phyloP scores from a whole-genome alignment of 2,888 invertebrate genomes.

The Panorpa germanica region DNA sequence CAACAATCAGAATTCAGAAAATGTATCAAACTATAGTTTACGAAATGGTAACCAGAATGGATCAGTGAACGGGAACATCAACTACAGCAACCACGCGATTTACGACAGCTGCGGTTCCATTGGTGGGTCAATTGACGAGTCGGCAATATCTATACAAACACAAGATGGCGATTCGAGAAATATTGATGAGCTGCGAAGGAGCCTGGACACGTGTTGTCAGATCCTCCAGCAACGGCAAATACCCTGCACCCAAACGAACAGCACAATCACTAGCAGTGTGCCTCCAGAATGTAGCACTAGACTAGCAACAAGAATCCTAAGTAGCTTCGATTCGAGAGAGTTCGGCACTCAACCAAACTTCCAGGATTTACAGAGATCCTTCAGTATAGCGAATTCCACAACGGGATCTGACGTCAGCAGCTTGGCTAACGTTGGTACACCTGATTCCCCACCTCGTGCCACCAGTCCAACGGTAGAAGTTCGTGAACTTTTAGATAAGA shows the following conservation, averaged over 20 bases:
- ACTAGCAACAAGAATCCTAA: neutral
- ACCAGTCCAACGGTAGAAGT: constrained; percentile 68
- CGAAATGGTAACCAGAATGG: too few species aligned
- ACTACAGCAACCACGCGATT: constrained; percentile 17
- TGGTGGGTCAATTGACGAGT: too few species aligned
- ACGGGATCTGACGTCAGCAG: constrained; percentile 50
- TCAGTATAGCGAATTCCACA: constrained; percentile 23
- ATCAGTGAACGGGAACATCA: too few species aligned
- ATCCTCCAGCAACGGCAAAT: constrained; percentile 18
- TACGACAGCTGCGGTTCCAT: constrained; percentile 20
- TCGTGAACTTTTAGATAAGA: constrained; percentile 50
- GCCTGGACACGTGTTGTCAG: constrained; percentile 23
- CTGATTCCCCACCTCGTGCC: constrained; percentile 58
- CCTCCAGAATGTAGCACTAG: neutral
- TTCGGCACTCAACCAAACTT: constrained; percentile 12
- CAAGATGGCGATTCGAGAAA: constrained; percentile 18
- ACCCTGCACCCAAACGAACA: constrained; percentile 13
- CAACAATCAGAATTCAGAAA: too few species aligned
- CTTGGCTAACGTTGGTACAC: constrained; percentile 42
- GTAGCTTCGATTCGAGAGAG: constrained; percentile 12
- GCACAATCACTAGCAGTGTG: neutral
- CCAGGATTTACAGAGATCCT: constrained; percentile 16
- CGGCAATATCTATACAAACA: constrained; percentile 19
- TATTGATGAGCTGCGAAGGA: constrained; percentile 17
- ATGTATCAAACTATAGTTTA: constrained; percentile 2